A percentile compares a stretch with the other conserved stretches of the same genome.
phyloP scores from a whole-genome alignment of 2,888 invertebrate species.

The Andrena haemorrhoa region DNA sequence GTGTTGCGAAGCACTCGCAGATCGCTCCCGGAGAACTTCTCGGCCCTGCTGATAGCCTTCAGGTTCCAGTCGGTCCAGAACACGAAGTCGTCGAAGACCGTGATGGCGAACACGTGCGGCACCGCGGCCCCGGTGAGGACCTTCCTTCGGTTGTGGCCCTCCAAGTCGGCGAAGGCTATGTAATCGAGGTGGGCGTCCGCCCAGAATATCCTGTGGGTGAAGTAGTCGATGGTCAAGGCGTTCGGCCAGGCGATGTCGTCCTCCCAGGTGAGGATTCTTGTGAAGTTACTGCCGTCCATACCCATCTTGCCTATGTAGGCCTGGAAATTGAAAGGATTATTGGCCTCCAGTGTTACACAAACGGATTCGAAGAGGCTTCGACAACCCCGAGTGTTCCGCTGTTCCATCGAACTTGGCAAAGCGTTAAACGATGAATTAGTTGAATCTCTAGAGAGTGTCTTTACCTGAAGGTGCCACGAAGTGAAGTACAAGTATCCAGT shows the following conservation, averaged over 20 bases:
- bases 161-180: conserved; percentile 97
- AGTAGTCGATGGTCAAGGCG: conserved; percentile 97
- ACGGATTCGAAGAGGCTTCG: not conserved
- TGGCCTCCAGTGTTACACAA: not conserved
- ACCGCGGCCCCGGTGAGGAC: conserved; percentile 93
- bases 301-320: conserved; percentile 98
- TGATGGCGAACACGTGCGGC: conserved; percentile 98
- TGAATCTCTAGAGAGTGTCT: not conserved
- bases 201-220: conserved; percentile 97
- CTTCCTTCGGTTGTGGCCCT: conserved; percentile 94
- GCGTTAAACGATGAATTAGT: too few relatives aligned
- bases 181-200: conserved; percentile 99
- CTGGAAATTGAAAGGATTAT: conserved; percentile 84
- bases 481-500: conserved; percentile 97
- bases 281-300: conserved; percentile 97
- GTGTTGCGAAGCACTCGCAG: conserved; percentile 93
- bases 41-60: conserved; percentile 95
- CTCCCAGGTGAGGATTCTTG: conserved; percentile 95
- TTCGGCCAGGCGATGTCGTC: conserved; percentile 99
- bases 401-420: too few relatives aligned
- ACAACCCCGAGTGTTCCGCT: too few relatives aligned
- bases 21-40: conserved; percentile 95
- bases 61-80: conserved; percentile 99
- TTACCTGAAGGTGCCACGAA: conserved; percentile 94
- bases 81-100: conserved; percentile 96